Conservation (phyloP, 23 tunicate species). For the Corella eumyota region DNA sequence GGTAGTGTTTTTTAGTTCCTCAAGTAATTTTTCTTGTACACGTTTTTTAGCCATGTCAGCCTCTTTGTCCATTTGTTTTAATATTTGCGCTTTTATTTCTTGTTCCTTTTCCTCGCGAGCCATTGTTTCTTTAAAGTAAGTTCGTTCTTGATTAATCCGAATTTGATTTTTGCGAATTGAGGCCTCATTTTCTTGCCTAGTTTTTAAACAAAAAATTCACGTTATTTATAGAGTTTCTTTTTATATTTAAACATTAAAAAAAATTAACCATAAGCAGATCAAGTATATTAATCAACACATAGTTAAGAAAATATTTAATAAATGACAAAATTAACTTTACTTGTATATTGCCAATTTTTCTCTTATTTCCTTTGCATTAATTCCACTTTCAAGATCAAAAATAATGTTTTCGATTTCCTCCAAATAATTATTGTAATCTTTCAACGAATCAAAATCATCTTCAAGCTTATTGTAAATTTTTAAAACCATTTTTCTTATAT, state of each 20-base stretch:
- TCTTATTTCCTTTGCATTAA: constrained; percentile 40
- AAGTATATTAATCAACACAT: not conserved
- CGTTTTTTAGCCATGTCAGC: constrained; percentile 22
- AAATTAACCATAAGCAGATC: too few species aligned
- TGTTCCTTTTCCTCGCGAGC: constrained; percentile 36
- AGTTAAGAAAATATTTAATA: too few species aligned
- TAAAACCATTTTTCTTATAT: constrained; percentile 52
- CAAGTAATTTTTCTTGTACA: constrained; percentile 35
- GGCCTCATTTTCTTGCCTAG: constrained; percentile 62
- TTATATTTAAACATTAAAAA: not conserved
- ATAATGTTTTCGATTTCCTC: constrained; percentile 80
- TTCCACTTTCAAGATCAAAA: constrained; percentile 44
- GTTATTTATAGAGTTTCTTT: not conserved
- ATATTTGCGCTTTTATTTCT: constrained; percentile 23
- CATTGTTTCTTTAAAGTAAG: constrained; percentile 31
- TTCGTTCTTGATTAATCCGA: constrained; percentile 45
- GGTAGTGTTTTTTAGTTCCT: constrained; percentile 45
- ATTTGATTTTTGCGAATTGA: constrained; percentile 51
- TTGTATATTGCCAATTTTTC: constrained; percentile 62
- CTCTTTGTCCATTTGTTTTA: constrained; percentile 40
- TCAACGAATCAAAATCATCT: constrained; percentile 34
- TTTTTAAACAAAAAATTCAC: not conserved
- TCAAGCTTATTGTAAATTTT: constrained; percentile 77
- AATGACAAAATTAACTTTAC: too few species aligned
- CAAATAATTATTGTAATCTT: constrained; percentile 75